A percentile compares a stretch with the other conserved stretches of the same genome.
phyloP scores from a whole-genome alignment of 2,113 vertebrate genomes.

The Ammodramus savannarum region DNA sequence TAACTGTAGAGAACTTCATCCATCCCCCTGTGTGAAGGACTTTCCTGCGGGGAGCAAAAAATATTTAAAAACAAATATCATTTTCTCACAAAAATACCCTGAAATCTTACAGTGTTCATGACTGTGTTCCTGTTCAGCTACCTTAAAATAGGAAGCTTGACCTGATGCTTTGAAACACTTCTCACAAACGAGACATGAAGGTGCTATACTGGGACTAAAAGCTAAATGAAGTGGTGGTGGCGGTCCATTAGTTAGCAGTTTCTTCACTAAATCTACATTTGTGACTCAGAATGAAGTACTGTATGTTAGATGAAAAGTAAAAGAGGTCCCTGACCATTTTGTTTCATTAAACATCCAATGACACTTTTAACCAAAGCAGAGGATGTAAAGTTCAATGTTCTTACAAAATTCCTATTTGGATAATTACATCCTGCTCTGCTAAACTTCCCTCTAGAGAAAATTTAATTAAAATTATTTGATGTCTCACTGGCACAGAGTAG shows the following conservation, averaged over 20 bases:
- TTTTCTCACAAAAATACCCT: background rate
- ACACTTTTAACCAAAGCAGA: background rate
- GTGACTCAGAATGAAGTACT: background rate
- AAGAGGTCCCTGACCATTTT: background rate
- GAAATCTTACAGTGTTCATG: background rate
- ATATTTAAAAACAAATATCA: background rate
- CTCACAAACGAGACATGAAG: background rate
- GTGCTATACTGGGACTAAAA: background rate
- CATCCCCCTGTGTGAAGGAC: background rate
- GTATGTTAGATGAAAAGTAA: background rate
- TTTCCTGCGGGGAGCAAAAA: background rate
- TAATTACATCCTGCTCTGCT: conserved; percentile 37
- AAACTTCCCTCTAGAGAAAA: conserved; percentile 27
- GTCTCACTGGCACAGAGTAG: background rate
- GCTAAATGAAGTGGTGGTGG: background rate
- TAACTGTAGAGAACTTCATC: background rate
- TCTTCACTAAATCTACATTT: background rate
- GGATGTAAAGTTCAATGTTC: conserved; percentile 1
- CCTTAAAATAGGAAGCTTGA: background rate
- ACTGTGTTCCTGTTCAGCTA: background rate
- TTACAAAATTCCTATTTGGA: conserved; percentile 20
- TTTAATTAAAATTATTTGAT: conserved; percentile 46
- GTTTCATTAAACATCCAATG: conserved; percentile 8
- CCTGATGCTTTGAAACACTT: background rate
- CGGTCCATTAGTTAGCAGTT: background rate